Evolutionary conservation across 2,888 invertebrate species (phyloP).

Genomic region (Coleophora flavipennella): DNA sequence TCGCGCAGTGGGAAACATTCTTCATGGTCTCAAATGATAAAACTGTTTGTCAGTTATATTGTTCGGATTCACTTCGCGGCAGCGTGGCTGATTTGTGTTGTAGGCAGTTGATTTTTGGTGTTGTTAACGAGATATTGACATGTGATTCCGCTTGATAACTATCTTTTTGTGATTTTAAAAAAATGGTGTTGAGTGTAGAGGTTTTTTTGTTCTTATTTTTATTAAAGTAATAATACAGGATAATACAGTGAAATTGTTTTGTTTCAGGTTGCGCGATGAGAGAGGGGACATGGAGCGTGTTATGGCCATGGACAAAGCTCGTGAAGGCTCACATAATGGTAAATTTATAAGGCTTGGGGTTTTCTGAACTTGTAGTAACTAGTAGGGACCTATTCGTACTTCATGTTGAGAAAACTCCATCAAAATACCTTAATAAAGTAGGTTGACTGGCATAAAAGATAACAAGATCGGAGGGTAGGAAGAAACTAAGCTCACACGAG

Average conservation of each 20-base stretch:
- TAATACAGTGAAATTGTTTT: constrained; percentile 23
- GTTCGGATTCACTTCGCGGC: constrained; percentile 51
- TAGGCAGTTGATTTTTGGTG: constrained; percentile 34
- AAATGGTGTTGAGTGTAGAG: too few species aligned
- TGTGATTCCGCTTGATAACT: constrained; percentile 13
- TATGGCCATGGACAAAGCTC: constrained; percentile 85
- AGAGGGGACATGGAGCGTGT: constrained; percentile 88
- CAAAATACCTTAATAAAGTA: too few species aligned
- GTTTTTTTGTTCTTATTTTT: not conserved
- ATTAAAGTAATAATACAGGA: not conserved
- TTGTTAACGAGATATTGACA: constrained; percentile 49
- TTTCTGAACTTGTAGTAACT: too few species aligned
- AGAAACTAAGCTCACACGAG: too few species aligned
- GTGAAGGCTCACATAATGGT: constrained; percentile 93
- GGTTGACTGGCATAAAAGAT: too few species aligned
- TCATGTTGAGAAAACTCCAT: too few species aligned
- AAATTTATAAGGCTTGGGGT: too few species aligned
- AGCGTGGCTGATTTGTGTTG: constrained; percentile 47
- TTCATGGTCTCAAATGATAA: constrained; percentile 72
- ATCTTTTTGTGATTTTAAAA: not conserved
- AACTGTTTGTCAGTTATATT: constrained; percentile 68
- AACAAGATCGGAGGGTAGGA: too few species aligned
- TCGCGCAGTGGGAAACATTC: constrained; percentile 66
- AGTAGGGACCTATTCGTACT: too few species aligned
- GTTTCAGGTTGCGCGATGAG: constrained; percentile 89